Conservation (phyloP, 2,888 invertebrate genomes). For the Lysandra bellargus region DNA sequence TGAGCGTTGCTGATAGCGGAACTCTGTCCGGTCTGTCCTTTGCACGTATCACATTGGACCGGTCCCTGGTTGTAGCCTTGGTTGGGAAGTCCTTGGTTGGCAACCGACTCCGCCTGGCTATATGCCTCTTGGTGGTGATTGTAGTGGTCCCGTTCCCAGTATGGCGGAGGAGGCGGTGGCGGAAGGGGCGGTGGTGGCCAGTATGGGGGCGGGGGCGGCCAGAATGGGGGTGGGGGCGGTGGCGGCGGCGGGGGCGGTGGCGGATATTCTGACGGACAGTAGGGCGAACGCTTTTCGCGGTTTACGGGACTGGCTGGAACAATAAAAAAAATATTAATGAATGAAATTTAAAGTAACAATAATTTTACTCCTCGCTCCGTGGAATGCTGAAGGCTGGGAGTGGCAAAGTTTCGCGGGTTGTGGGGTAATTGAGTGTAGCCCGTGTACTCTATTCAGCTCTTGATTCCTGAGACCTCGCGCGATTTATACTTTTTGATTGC, state of each 20-base stretch:
- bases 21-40: slow-evolving; percentile 38
- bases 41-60: slow-evolving; percentile 36
- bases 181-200: slow-evolving; percentile 37
- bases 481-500: too few relatives aligned
- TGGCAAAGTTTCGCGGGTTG: too few relatives aligned
- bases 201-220: slow-evolving; percentile 38
- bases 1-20: slow-evolving; percentile 52
- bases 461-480: too few relatives aligned
- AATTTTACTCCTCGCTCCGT: too few relatives aligned
- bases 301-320: slow-evolving; percentile 42
- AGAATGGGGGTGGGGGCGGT: slow-evolving; percentile 32
- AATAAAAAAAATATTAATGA: too few relatives aligned
- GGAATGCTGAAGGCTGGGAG: too few relatives aligned
- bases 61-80: background rate
- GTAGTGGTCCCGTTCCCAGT: slow-evolving; percentile 45
- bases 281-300: slow-evolving; percentile 58
- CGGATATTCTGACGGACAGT: slow-evolving; percentile 42
- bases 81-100: background rate
- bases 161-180: slow-evolving; percentile 41
- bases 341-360: too few relatives aligned
- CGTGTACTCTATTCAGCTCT: too few relatives aligned
- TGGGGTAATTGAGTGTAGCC: too few relatives aligned
- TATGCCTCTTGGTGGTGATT: slow-evolving; percentile 38
- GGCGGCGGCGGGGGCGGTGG: slow-evolving; percentile 45
- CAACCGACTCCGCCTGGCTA: slow-evolving; percentile 14